These are phyloP conservation scores for Cichlasoma orientale DNA, from an alignment of 2,797 vertebrate species.

Conservation along the genomic window DNA sequence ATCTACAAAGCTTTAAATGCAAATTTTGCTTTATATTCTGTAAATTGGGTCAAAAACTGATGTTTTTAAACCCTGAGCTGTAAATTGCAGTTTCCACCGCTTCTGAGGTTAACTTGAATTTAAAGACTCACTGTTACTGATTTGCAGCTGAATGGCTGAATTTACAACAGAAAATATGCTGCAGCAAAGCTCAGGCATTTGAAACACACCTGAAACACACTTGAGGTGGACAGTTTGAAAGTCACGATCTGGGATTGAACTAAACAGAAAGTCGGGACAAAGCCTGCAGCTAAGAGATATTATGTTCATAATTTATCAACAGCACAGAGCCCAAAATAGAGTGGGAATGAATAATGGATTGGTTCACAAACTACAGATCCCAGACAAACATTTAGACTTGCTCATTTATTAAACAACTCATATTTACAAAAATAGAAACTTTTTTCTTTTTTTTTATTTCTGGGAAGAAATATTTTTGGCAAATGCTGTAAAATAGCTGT, in stretches of 20 bases:
- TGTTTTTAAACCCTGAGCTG: not conserved
- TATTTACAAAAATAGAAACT: slow-evolving; percentile 77
- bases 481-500: slow-evolving; percentile 49
- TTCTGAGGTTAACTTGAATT: not conserved
- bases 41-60: not conserved
- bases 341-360: slow-evolving; percentile 23
- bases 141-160: not conserved
- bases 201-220: slow-evolving; percentile 5
- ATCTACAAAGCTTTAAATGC: slow-evolving; percentile 3
- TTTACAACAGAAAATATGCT: slow-evolving; percentile 10
- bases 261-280: slow-evolving; percentile 8
- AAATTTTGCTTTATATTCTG: not conserved
- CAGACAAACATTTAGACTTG: slow-evolving; percentile 36
- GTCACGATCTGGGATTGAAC: not conserved
- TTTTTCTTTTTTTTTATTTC: slow-evolving; percentile 24
- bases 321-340: slow-evolving; percentile 24
- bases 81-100: not conserved
- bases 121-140: not conserved
- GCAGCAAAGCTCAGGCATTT: slow-evolving; percentile 17
- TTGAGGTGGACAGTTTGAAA: slow-evolving; percentile 20
- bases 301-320: slow-evolving; percentile 39
- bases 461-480: slow-evolving; percentile 51
- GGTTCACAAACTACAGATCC: slow-evolving; percentile 27
- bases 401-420: slow-evolving; percentile 57
- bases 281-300: not conserved